phyloP scores from a whole-genome alignment of 1,140 invertebrate species.

The Caerostris darwini region DNA sequence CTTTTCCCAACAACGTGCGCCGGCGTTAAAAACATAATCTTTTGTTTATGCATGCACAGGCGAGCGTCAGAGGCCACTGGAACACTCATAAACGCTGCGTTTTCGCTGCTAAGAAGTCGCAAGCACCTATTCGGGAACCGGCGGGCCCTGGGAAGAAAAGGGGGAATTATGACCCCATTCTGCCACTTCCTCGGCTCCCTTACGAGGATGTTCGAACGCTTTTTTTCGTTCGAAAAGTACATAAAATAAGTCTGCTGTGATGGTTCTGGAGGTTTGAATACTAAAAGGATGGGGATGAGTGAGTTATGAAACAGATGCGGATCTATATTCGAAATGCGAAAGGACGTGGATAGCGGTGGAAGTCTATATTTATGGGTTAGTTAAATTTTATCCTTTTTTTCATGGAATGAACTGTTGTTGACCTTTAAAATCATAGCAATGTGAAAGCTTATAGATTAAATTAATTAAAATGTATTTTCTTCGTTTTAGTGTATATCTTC shows the following conservation, averaged over 20 bases:
- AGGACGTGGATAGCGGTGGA: neutral
- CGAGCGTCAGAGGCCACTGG: neutral
- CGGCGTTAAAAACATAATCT: conserved; percentile 38
- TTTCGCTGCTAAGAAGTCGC: conserved; percentile 7
- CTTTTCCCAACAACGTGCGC: neutral
- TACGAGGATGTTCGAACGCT: conserved; percentile 3
- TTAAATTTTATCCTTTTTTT: no score
- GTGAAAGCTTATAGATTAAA: no score
- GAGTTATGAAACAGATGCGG: conserved; percentile 4
- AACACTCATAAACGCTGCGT: conserved; percentile 4
- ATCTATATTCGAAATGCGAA: neutral
- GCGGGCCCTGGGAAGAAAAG: neutral
- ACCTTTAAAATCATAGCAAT: no score
- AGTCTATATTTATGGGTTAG: neutral
- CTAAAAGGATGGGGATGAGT: neutral
- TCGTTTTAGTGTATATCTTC: no score
- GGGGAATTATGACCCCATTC: conserved; percentile 33
- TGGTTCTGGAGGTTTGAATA: neutral
- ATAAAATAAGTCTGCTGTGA: neutral
- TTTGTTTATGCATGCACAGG: conserved; percentile 43
- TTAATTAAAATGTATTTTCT: no score
- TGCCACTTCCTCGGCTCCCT: conserved; percentile 20
- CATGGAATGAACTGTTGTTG: no score
- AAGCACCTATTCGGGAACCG: conserved; percentile 18
- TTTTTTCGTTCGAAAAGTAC: neutral